Base-by-base conservation (phyloP, 1,140 invertebrate species). In the Drosophila sp. region DNA sequence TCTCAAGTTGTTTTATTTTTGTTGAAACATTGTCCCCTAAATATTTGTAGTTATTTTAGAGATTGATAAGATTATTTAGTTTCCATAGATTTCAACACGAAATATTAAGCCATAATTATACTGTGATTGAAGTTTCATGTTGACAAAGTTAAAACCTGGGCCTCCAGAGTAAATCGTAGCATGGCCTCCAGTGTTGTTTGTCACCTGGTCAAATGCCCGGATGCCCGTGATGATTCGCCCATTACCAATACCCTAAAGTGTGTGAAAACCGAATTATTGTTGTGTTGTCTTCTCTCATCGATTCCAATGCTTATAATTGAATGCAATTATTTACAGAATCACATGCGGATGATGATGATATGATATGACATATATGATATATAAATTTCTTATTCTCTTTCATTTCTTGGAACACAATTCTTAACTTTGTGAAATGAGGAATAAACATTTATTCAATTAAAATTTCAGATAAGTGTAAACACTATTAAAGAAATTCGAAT, bases 21-120 rank as follows among this genome's bases (percentile, higher is more conserved):
- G 27, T 5, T 29, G 3, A 29, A 29, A 29, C 27, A 29, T 4
- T 4, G 6, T 29, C 4, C 27, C 27, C 27, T n/a, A 5, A 29
- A 29, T 16, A 53, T 32, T 32, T 4, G 4, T 21, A 21, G 21
- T 1, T 21, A 21, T 21, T 21, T 21, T 2, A 21, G 21, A 21
- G 21, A 21, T 2, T 32, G n/a, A 7, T 18, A 32, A 8, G 14
- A 0, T 46, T 29, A 40, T 69, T 80, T 77, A 89, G 80, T 86
- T 86, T 51, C 92, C 92, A 77, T 93, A 93, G 21, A 94, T 41
- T 56, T 93, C 90, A 21, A 94, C 90, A 25, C 90, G 62, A 74
- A 93, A 94, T 62, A 93, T 93, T 71, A 94, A 92, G n/a, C 93
- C 92, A 51, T 94, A 92, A 36, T 92, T 89, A 59, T 93, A 92